A percentile compares a stretch with the other conserved stretches of the same genome.
phyloP scores from a whole-genome alignment of 2,888 invertebrate genomes.

The Mesorhabditis spiculigera region DNA sequence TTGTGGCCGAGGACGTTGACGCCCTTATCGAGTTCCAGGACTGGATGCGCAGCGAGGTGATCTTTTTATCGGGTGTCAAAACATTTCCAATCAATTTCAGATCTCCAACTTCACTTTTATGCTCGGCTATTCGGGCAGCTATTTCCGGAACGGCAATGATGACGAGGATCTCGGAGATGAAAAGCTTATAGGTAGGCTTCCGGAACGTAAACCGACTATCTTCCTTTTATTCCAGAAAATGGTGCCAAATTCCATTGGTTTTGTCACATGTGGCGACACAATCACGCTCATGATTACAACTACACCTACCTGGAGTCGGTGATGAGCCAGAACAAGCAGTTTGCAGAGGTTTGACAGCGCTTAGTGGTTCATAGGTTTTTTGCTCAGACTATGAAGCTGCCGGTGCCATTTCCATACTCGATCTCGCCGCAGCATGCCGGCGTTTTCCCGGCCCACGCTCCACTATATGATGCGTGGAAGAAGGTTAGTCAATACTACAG shows the following conservation, averaged over 20 bases:
- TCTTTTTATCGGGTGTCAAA: slow-evolving; percentile 50
- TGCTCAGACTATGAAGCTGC: slow-evolving; percentile 71
- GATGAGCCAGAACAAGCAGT: slow-evolving; percentile 86
- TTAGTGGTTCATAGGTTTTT: neutral
- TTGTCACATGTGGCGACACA: slow-evolving; percentile 99
- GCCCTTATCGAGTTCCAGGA: slow-evolving; percentile 42
- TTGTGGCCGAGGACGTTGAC: slow-evolving; percentile 61
- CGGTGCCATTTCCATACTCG: slow-evolving; percentile 84
- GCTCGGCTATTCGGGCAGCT: slow-evolving; percentile 96
- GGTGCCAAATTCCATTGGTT: slow-evolving; percentile 76
- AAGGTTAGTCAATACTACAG: slow-evolving; percentile 15
- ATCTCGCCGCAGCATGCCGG: slow-evolving; percentile 98
- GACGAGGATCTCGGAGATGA: slow-evolving; percentile 92
- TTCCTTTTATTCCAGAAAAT: slow-evolving; percentile 28
- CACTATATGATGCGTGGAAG: slow-evolving; percentile 87
- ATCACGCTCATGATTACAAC: slow-evolving; percentile 88
- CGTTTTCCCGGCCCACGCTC: slow-evolving; percentile 94
- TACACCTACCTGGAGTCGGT: slow-evolving; percentile 80
- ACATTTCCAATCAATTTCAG: slow-evolving; percentile 55
- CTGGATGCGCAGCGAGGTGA: neutral
- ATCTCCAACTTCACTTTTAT: slow-evolving; percentile 91
- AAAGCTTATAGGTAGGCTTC: slow-evolving; percentile 71
- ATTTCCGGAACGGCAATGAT: slow-evolving; percentile 77
- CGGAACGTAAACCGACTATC: slow-evolving; percentile 4
- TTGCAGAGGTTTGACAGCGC: slow-evolving; percentile 67